Conservation (phyloP, 2,888 invertebrate genomes). For the Kuschelorhynchus macadamiae region DNA sequence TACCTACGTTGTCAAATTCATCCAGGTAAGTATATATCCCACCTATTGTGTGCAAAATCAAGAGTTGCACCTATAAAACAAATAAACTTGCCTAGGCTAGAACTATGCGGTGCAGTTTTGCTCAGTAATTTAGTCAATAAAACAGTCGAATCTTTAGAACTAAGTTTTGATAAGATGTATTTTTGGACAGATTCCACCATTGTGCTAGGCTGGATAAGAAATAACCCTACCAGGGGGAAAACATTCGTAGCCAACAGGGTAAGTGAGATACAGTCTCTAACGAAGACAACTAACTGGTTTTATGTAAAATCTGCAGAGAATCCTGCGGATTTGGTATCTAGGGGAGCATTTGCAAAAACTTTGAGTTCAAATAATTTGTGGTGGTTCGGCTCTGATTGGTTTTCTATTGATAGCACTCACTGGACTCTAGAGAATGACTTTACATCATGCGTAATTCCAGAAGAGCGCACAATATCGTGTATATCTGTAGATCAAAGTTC, state of each 20-base stretch:
- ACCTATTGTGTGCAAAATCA: too few species aligned
- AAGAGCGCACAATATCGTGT: too few species aligned
- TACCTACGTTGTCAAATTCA: too few species aligned
- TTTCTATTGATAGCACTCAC: background rate
- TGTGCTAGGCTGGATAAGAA: background rate
- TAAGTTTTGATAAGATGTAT: background rate
- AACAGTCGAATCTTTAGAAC: background rate
- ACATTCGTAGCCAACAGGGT: background rate
- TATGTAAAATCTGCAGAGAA: background rate
- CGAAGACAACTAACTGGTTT: background rate
- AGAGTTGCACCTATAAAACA: too few species aligned
- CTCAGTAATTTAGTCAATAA: too few species aligned
- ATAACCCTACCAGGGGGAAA: background rate
- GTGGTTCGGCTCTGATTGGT: background rate
- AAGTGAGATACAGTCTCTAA: background rate
- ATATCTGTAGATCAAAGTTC: too few species aligned
- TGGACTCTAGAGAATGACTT: background rate
- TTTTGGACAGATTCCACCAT: background rate
- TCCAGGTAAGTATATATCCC: too few species aligned
- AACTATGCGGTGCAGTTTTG: too few species aligned
- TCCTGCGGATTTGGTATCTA: background rate
- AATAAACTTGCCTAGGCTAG: too few species aligned
- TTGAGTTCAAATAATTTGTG: background rate
- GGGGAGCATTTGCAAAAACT: background rate
- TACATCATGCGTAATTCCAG: too few species aligned